phyloP scores from a whole-genome alignment of 2,797 vertebrate genomes.

The Fistularia commersonii region DNA sequence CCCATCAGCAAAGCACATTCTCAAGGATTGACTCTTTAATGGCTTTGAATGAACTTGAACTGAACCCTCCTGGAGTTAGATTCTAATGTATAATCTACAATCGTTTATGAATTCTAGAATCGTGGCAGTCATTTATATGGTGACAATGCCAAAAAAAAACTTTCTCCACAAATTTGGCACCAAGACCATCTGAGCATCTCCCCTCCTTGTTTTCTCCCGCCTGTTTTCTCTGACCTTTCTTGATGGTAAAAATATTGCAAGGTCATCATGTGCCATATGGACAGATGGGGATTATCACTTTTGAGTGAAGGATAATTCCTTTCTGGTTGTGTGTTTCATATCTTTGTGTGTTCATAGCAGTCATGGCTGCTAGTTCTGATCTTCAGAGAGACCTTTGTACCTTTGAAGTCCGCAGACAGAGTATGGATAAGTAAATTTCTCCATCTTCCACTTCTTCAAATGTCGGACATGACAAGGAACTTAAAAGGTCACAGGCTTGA shows the following conservation, averaged over 20 bases:
- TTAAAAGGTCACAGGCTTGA: constrained; percentile 48
- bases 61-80: too few species aligned
- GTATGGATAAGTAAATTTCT: constrained; percentile 28
- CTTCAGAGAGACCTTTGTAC: constrained; percentile 32
- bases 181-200: constrained; percentile 4
- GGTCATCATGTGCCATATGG: constrained; percentile 36
- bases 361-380: constrained; percentile 18
- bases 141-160: too few species aligned
- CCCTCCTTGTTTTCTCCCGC: neutral
- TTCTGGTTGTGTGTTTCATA: constrained; percentile 20
- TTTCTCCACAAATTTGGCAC: too few species aligned
- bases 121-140: too few species aligned
- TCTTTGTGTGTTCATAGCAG: constrained; percentile 29
- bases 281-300: constrained; percentile 40
- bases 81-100: too few species aligned
- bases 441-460: constrained; percentile 35
- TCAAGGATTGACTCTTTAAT: too few species aligned
- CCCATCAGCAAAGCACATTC: too few species aligned
- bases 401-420: constrained; percentile 23
- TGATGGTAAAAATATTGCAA: constrained; percentile 32
- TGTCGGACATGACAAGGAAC: constrained; percentile 48
- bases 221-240: constrained; percentile 6
- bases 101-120: too few species aligned
- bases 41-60: too few species aligned
- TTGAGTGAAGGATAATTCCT: constrained; percentile 26